Evolutionary conservation across 2,888 invertebrate species (phyloP).

Genomic region (Lasioglossum pauxillum): DNA sequence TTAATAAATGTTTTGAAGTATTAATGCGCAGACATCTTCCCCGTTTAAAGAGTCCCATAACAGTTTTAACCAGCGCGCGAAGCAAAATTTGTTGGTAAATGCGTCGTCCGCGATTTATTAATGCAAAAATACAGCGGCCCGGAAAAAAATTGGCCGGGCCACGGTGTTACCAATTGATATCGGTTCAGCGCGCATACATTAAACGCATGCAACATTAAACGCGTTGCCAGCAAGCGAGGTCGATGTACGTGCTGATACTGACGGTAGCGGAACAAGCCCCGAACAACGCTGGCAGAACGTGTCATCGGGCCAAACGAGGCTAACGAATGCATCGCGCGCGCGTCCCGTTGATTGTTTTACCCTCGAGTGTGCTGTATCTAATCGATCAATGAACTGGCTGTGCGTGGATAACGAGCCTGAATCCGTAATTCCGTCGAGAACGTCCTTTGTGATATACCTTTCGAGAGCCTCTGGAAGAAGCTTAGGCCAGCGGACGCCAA

Average conservation of each 20-base stretch:
- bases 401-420: conserved; percentile 8
- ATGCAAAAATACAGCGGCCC: background rate
- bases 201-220: conserved; percentile 15
- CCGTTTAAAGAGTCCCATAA: too few relatives aligned
- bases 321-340: conserved; percentile 40
- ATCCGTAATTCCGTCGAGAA: background rate
- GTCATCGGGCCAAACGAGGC: conserved; percentile 28
- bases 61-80: background rate
- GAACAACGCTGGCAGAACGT: conserved; percentile 9
- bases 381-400: conserved; percentile 33
- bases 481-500: background rate
- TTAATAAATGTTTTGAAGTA: too few relatives aligned
- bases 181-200: conserved; percentile 4
- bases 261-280: conserved; percentile 18
- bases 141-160: background rate
- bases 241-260: conserved; percentile 1
- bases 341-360: conserved; percentile 37
- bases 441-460: background rate
- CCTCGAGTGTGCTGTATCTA: conserved; percentile 5
- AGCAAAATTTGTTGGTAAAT: background rate
- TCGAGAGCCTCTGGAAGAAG: background rate
- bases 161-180: conserved; percentile 3
- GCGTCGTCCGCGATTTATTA: background rate
- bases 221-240: background rate
- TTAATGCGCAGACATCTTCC: too few relatives aligned